Percentiles rank a stretch among this genome's conserved stretches.
These are phyloP conservation scores for Mormyrus hasselquistii DNA, from an alignment of 2,797 vertebrate species.

Conservation along the genomic window DNA sequence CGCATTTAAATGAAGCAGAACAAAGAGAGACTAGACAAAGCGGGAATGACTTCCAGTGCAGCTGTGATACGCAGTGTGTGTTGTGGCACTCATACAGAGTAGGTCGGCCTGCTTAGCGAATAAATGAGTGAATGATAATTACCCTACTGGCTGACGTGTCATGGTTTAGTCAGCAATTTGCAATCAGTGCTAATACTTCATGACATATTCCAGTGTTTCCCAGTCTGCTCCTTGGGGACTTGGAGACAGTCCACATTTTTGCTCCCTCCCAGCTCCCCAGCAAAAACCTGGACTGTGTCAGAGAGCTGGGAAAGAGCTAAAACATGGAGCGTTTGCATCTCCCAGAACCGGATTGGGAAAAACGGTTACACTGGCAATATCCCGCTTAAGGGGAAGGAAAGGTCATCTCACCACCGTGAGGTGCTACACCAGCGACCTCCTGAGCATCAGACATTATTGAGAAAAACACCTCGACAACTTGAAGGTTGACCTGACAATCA, in stretches of 20 bases:
- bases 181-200: background rate
- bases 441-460: background rate
- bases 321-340: background rate
- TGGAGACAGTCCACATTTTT: background rate
- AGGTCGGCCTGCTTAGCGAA: background rate
- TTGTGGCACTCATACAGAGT: background rate
- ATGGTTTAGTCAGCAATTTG: background rate
- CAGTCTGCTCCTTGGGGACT: background rate
- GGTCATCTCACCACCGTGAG: background rate
- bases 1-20: conserved; percentile 1
- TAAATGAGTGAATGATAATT: background rate
- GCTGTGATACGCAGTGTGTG: background rate
- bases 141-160: background rate
- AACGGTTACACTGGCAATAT: background rate
- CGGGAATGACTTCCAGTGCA: background rate
- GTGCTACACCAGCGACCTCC: background rate
- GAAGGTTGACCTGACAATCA: background rate
- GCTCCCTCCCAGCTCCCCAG: background rate
- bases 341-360: background rate
- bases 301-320: background rate
- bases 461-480: background rate
- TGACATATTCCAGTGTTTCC: background rate
- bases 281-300: background rate
- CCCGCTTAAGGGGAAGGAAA: background rate
- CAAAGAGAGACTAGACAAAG: background rate